Base-by-base conservation (phyloP, 2,113 vertebrate species). In the Bufo gargarizans region DNA sequence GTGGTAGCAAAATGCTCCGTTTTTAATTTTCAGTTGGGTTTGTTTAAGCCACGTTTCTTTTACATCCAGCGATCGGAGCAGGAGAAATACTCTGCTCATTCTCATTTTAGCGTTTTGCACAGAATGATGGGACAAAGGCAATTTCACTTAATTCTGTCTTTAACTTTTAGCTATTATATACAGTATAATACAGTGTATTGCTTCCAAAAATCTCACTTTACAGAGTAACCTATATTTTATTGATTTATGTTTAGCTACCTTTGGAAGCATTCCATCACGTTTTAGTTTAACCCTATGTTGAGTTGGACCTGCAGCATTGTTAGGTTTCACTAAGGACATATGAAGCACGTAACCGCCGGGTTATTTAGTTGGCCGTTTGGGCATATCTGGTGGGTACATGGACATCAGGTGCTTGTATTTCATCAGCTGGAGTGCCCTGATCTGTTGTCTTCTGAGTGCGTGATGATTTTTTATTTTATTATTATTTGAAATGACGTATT, bases 31-130 rank as follows among this genome's bases (percentile, higher is more conserved):
- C 4, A 10, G 65, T 49, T 63, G 19, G 1, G 17, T 83, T 83
- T 69, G 10, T 33, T 53, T 53, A 0, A 8, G 45, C 50, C 50
- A 33, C 63, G 33, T 71, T 84, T 84, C 19, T 33, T 43, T 33
- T 22, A 84, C 82, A 33, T 71, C 13, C 14, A 61, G 33, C 11
- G 16, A 33, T 2, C 5, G 1, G 45, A 53, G 81, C 59, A 67
- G 45, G 19, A 65, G 4, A 69, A 19, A 22, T 50, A 17, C 19
- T 50, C 20, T 53, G n/a, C 6, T 84, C 65, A 4, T 71, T 71
- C 22, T 84, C n/a, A 55, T 69, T 87, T 81, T 58, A 45, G 61
- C 61, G n/a, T 12, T 87, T 87, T 87, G 86, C 86, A 87, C 86
- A 87, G 47, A 79, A 55, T 71, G 50, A 53, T 77, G 58, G 87